Percentiles rank a stretch among this genome's conserved stretches.
phyloP scores from a whole-genome alignment of 2,797 vertebrate species.

The Cynopterus sphinx region DNA sequence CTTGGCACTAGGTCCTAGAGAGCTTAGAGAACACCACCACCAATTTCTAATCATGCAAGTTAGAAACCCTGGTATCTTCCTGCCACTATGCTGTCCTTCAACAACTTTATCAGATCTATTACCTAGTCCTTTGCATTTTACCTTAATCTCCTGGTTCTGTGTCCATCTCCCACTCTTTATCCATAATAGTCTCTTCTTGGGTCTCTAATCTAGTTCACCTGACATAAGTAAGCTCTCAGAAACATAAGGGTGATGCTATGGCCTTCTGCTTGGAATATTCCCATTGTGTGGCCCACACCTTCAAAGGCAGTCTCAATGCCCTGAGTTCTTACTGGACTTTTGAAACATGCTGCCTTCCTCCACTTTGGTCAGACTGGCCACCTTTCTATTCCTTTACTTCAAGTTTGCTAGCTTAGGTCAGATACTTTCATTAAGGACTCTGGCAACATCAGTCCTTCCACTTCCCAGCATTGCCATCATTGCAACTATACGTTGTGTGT shows the following conservation, averaged over 20 bases:
- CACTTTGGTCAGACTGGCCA: neutral
- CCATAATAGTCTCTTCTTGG: neutral
- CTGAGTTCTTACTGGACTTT: neutral
- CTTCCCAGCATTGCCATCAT: neutral
- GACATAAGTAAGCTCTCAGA: neutral
- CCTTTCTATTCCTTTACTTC: neutral
- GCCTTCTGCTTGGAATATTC: neutral
- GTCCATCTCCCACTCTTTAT: neutral
- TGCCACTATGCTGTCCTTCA: neutral
- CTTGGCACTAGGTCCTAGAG: neutral
- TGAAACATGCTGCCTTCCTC: neutral
- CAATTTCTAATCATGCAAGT: neutral
- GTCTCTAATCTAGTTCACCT: neutral
- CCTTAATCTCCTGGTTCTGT: neutral
- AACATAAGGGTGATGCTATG: neutral
- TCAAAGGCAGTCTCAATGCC: neutral
- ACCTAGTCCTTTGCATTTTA: neutral
- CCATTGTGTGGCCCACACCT: neutral
- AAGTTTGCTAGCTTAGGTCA: neutral
- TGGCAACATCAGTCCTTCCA: too few relatives aligned
- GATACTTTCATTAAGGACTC: neutral
- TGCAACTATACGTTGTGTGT: accelerated
- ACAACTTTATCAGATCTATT: neutral
- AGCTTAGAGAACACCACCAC: neutral
- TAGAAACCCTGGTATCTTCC: neutral